These are phyloP conservation scores for Gopherus evgoodei DNA, from an alignment of 2,113 vertebrate species.

Conservation along the genomic window DNA sequence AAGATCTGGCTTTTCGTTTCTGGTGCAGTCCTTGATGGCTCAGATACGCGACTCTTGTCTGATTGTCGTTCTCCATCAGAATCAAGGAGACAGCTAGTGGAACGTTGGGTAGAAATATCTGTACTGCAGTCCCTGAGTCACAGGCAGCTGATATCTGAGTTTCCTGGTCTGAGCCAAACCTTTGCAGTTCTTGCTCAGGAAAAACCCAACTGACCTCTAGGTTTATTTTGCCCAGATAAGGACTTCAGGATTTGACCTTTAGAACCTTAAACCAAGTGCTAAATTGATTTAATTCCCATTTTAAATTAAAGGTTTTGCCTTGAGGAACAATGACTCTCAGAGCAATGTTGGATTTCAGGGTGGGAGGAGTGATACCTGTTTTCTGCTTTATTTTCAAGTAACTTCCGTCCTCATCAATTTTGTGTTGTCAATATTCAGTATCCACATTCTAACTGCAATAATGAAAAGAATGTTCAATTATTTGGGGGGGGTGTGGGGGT, in stretches of 20 bases:
- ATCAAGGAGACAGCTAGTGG: background rate
- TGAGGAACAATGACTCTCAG: conserved; percentile 75
- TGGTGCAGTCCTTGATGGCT: background rate
- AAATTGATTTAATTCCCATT: conserved; percentile 66
- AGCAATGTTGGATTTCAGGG: conserved; percentile 72
- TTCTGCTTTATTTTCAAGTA: conserved; percentile 37
- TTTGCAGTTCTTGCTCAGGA: background rate
- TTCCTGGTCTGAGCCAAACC: background rate
- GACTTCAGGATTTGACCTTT: conserved; percentile 56
- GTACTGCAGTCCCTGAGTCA: background rate
- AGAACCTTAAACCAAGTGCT: conserved; percentile 3
- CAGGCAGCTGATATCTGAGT: background rate
- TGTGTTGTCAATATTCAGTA: background rate
- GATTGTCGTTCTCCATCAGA: rapidly evolving
- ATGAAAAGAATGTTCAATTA: conserved; percentile 73
- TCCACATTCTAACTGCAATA: conserved; percentile 63
- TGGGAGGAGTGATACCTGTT: conserved; percentile 66
- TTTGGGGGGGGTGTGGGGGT: conserved; percentile 51
- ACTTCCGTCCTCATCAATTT: conserved; percentile 30
- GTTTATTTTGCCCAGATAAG: conserved; percentile 36
- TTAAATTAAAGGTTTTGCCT: conserved; percentile 79
- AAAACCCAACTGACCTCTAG: background rate
- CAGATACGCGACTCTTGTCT: rapidly evolving
- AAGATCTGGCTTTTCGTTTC: rapidly evolving
- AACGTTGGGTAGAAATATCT: background rate